Evolutionary conservation across 2,888 invertebrate genomes (phyloP), one percentile per base, ranked within the genome.

Genomic region (Poecilus cupreus): DNA sequence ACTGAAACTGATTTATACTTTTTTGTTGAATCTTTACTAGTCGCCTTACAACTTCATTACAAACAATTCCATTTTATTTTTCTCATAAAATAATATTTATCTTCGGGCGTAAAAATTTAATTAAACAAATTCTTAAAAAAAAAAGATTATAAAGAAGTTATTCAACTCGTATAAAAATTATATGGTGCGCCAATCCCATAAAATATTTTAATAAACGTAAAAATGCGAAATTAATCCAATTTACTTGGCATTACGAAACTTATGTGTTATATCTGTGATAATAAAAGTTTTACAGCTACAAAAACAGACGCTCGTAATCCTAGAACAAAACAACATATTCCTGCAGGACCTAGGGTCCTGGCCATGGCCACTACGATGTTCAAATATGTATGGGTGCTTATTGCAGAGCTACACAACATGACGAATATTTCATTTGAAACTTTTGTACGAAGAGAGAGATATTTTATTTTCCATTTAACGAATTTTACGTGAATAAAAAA

Each of bases 401-500:
- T 26, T 54, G 13, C 24, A 60, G 60, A 22, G 26, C 26, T 24
- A n/a, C 22, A n/a, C 8, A 11, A 26, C 26, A 60, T 2, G 24
- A 4, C n/a, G 26, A 60, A 32, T 37, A 39, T 32, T 68, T 32
- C 37, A 39, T 68, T 68, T 13, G 11, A n/a, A 10, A 3, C 11
- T 32, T 54, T 11, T 54, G 54, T 54, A 13, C 6, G 60, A 11
- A 37, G 11, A n/a, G 20, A 13, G 72, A 72, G 46, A 46, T 72
- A 72, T 72, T 72, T 72, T 46, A 72, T 72, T 72, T 46, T 46
- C 24, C 72, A 72, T 72, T 72, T 43, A 46, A n/a, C 43, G 72
- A 72, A 72, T 46, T 72, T 72, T 72, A 72, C 43, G 72, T 72
- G 46, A 72, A 72, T 46, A 46, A 72, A 72, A 32, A 72, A 72